Conservation (phyloP, 2,797 vertebrate species). For the Esox masquinongy region DNA sequence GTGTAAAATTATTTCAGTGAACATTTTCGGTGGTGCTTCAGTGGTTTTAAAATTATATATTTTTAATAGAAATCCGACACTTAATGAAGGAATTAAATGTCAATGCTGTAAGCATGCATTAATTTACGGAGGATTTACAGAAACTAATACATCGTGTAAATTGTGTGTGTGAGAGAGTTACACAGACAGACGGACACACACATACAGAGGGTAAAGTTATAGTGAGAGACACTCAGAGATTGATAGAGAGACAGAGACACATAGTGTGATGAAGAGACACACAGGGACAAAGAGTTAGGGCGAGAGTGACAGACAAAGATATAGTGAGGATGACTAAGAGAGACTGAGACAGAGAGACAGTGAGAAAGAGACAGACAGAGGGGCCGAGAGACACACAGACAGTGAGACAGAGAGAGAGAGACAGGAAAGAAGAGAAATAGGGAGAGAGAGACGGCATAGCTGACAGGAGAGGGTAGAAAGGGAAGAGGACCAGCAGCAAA, state of each 20-base stretch:
- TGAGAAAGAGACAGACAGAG: conserved; percentile 6
- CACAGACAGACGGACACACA: no score
- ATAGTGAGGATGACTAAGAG: conserved; percentile 5
- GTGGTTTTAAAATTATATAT: conserved; percentile 33
- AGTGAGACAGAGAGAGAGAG: conserved; percentile 20
- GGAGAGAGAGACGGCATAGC: conserved; percentile 41
- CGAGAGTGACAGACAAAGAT: conserved; percentile 28
- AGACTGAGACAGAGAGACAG: conserved; percentile 2
- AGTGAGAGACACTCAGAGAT: no score
- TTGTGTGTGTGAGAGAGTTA: no score
- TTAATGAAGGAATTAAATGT: no score
- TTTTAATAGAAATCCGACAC: conserved; percentile 27
- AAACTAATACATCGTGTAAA: no score
- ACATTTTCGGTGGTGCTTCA: conserved; percentile 6
- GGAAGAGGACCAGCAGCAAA: no score
- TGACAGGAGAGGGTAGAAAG: conserved; percentile 39
- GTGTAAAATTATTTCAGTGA: conserved; percentile 49
- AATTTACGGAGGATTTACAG: no score
- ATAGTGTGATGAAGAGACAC: conserved; percentile 11
- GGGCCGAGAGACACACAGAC: conserved; percentile 19
- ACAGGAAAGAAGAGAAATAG: conserved; percentile 49
- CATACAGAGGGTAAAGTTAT: no score
- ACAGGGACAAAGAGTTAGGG: conserved; percentile 13
- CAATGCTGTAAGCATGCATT: no score
- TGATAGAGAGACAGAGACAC: no score